Percentiles rank a stretch among this genome's conserved stretches.
These are phyloP conservation scores for Sipunculus nudus DNA, from an alignment of 2,888 invertebrate genomes.

Conservation along the genomic window DNA sequence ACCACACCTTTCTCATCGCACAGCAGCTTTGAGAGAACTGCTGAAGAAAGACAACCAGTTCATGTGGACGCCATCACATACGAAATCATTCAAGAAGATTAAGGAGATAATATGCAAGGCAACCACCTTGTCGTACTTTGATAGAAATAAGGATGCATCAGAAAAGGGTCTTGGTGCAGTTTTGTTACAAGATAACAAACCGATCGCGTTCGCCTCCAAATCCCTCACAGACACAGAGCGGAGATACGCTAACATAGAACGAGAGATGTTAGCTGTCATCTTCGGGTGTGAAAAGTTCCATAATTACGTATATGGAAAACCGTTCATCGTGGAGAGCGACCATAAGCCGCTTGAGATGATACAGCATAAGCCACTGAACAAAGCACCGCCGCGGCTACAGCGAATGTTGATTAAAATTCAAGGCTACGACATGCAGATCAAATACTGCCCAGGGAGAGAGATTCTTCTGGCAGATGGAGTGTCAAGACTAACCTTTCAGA, in stretches of 20 bases:
- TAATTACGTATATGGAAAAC: conserved; percentile 25
- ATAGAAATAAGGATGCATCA: conserved; percentile 16
- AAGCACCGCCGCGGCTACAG: conserved; percentile 24
- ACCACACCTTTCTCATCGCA: conserved; percentile 13
- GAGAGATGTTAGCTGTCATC: conserved; percentile 31
- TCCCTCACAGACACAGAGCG: conserved; percentile 18
- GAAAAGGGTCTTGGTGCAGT: conserved; percentile 27
- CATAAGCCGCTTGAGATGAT: conserved; percentile 33
- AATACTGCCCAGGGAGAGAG: conserved; percentile 26
- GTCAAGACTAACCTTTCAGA: conserved; percentile 23
- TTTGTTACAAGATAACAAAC: conserved; percentile 15
- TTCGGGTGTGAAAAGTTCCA: conserved; percentile 29
- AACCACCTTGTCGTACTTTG: conserved; percentile 25
- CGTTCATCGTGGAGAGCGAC: conserved; percentile 19
- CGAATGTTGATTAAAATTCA: conserved; percentile 30
- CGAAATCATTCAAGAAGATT: too few relatives aligned
- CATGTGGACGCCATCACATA: too few relatives aligned
- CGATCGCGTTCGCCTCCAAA: conserved; percentile 25
- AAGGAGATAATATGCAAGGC: too few relatives aligned
- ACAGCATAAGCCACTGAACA: conserved; percentile 22
- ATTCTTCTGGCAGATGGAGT: conserved; percentile 33
- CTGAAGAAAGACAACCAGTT: conserved; percentile 18
- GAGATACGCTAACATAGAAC: conserved; percentile 30
- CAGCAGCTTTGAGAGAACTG: conserved; percentile 22
- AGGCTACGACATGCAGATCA: conserved; percentile 25